Percentiles rank a stretch among this genome's conserved stretches.
Conservation (phyloP, 2,113 vertebrate genomes). For the Theristicus caerulescens region DNA sequence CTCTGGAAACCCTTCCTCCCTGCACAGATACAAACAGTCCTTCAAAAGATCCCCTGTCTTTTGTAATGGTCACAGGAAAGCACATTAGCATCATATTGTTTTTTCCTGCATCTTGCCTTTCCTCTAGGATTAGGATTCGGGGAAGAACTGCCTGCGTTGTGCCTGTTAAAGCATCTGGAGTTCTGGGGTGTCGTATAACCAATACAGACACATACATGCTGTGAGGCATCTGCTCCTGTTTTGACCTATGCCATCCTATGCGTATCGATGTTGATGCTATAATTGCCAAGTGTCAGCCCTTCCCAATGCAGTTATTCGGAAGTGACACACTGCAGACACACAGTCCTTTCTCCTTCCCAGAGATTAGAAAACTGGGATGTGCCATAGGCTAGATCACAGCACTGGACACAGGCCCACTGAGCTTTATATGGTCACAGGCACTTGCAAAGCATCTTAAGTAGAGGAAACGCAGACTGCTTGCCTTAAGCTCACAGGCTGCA, state of each 20-base stretch:
- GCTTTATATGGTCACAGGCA: not conserved
- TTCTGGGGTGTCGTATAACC: not conserved
- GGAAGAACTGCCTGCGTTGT: not conserved
- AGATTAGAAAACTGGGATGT: not conserved
- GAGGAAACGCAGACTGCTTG: not conserved
- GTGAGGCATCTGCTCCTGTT: not conserved
- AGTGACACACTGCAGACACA: not conserved
- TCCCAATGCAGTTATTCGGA: not conserved
- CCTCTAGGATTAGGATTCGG: not conserved
- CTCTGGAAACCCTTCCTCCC: not conserved
- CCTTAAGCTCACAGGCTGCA: not conserved
- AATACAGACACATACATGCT: not conserved
- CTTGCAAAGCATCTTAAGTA: not conserved
- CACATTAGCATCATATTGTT: not conserved
- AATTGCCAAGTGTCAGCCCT: not conserved
- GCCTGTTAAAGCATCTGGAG: not conserved
- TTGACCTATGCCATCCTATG: not conserved
- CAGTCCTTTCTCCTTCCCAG: fast-evolving
- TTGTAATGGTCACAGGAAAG: not conserved
- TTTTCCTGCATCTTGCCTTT: not conserved
- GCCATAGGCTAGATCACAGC: not conserved
- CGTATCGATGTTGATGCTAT: fast-evolving
- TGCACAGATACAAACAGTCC: not conserved
- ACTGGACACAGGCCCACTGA: not conserved
- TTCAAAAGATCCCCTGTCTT: not conserved